phyloP scores from a whole-genome alignment of 2,888 invertebrate genomes.

The Pollenia griseotomentosa region DNA sequence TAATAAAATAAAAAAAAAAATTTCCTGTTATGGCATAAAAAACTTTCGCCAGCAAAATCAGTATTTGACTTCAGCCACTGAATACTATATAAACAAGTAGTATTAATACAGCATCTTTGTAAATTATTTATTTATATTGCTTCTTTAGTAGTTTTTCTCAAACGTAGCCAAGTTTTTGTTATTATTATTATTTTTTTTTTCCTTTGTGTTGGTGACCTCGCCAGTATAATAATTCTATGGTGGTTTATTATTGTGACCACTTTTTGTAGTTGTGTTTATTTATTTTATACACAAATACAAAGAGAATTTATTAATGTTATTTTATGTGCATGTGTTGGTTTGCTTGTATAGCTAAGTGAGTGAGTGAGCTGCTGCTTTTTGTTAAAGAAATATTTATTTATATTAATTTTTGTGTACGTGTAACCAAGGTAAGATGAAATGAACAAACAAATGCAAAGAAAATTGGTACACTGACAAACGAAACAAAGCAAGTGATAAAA shows the following conservation, averaged over 20 bases:
- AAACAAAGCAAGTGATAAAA: too few species aligned
- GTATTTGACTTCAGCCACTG: not conserved
- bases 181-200: not conserved
- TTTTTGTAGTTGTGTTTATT: constrained; percentile 34
- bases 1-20: constrained; percentile 19
- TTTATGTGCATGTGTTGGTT: constrained; percentile 9
- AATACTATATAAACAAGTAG: not conserved
- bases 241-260: constrained; percentile 16
- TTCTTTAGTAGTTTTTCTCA: constrained; percentile 31
- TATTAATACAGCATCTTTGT: constrained; percentile 52
- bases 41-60: constrained; percentile 34
- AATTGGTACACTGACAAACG: not conserved
- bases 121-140: constrained; percentile 53
- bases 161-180: not conserved
- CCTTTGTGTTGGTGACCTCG: constrained; percentile 41
- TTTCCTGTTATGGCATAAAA: not conserved
- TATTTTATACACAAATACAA: constrained; percentile 31
- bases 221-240: constrained; percentile 33
- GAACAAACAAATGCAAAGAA: constrained; percentile 14
- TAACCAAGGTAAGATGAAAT: constrained; percentile 35
- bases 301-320: constrained; percentile 32
- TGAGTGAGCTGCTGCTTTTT: not conserved
- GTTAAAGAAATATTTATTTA: constrained; percentile 32
- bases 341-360: constrained; percentile 19
- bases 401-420: constrained; percentile 9